phyloP scores from a whole-genome alignment of 2,113 vertebrate genomes.

The Tragulus kanchil region DNA sequence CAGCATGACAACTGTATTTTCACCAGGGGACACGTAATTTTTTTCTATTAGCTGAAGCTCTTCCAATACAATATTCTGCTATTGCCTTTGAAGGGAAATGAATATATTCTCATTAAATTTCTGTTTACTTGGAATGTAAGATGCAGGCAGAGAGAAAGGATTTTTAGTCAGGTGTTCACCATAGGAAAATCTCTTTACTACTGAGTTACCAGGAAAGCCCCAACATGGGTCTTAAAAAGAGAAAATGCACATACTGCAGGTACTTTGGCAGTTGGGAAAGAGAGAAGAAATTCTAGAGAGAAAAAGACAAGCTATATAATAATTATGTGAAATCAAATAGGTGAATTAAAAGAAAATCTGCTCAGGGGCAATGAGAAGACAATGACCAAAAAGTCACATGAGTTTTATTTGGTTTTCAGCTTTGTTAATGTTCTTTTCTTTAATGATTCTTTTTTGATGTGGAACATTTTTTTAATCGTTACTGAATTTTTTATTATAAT shows the following conservation, averaged over 20 bases:
- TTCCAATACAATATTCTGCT: slow-evolving; percentile 56
- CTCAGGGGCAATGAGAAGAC: background rate
- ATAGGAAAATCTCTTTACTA: slow-evolving; percentile 60
- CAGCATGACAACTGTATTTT: slow-evolving; percentile 43
- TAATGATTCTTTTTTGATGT: background rate
- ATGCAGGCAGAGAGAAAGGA: slow-evolving; percentile 9
- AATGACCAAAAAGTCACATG: background rate
- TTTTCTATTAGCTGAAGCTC: slow-evolving; percentile 46
- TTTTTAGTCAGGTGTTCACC: slow-evolving; percentile 53
- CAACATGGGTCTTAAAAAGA: background rate
- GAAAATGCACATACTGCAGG: rapidly evolving
- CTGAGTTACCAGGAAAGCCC: too few relatives aligned
- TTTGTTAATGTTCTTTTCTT: background rate
- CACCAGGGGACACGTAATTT: slow-evolving; percentile 25
- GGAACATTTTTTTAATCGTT: background rate
- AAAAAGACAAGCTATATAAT: background rate
- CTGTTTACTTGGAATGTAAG: slow-evolving; percentile 62
- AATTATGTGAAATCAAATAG: background rate
- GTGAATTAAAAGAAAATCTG: background rate
- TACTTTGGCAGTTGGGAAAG: background rate
- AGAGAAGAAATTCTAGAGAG: background rate
- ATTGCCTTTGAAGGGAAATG: slow-evolving; percentile 66
- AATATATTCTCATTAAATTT: slow-evolving; percentile 57
- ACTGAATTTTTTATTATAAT: background rate
- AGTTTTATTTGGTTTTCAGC: slow-evolving; percentile 22